A percentile compares a stretch with the other conserved stretches of the same genome.
phyloP scores from a whole-genome alignment of 2,113 vertebrate genomes.

The Spea bombifrons region DNA sequence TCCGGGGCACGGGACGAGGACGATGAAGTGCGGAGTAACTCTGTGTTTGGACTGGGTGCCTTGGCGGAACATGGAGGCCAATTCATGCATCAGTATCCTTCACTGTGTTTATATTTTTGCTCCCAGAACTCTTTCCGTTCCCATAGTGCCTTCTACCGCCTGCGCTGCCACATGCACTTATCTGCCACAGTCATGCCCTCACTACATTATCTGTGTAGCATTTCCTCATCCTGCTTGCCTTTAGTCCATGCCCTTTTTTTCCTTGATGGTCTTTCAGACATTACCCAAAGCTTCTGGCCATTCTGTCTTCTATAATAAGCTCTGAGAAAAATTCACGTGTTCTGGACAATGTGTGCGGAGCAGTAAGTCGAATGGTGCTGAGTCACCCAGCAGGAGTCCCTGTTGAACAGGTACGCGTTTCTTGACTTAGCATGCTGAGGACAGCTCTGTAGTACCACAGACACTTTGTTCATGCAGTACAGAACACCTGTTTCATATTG shows the following conservation, averaged over 20 bases:
- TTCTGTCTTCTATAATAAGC: constrained; percentile 73
- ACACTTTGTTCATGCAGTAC: not conserved
- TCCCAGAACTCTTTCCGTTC: too few relatives aligned
- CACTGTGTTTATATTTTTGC: not conserved
- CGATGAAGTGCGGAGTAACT: constrained; percentile 82
- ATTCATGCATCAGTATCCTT: constrained; percentile 69
- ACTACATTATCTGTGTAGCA: not conserved
- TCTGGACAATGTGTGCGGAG: constrained; percentile 83
- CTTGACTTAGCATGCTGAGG: too few relatives aligned
- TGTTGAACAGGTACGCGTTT: constrained; percentile 72
- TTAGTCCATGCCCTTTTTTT: not conserved
- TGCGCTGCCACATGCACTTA: too few relatives aligned
- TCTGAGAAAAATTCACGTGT: constrained; percentile 72
- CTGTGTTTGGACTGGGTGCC: constrained; percentile 79
- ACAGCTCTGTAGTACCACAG: not conserved
- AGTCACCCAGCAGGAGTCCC: constrained; percentile 67
- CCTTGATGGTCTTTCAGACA: constrained; percentile 61
- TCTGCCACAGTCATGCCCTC: too few relatives aligned
- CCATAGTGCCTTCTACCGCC: too few relatives aligned
- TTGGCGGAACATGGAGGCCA: constrained; percentile 75
- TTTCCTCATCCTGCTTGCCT: too few relatives aligned
- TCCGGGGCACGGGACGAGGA: constrained; percentile 67
- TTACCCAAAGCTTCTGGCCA: constrained; percentile 75
- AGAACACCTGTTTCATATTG: too few relatives aligned
- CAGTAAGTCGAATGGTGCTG: constrained; percentile 79